Base-by-base conservation (phyloP, 2,888 invertebrate genomes). In the Noctuana brunneofusca region DNA sequence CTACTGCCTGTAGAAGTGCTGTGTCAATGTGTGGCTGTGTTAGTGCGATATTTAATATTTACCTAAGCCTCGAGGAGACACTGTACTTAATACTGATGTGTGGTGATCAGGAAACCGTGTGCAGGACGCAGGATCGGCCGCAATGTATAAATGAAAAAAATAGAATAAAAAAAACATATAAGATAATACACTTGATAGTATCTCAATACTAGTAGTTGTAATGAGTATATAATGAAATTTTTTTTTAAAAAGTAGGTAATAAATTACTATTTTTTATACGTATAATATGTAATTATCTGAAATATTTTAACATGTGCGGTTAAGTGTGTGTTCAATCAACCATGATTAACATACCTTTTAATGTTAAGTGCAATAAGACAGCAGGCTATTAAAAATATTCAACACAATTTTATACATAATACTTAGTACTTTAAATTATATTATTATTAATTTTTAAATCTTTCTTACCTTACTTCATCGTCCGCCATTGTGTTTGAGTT, bases 401-500 rank as follows among this genome's bases (percentile, higher is more conserved):
- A 8, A 27, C 3, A 27, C 27, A 27, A 27, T 8, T 27, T 1
- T 27, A 27, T n/a, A n/a, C n/a, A n/a, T n/a, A n/a, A n/a, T n/a
- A n/a, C n/a, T n/a, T n/a, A n/a, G n/a, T n/a, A n/a, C n/a, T n/a
- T n/a, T n/a, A n/a, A n/a, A n/a, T n/a, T n/a, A n/a, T n/a, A n/a
- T n/a, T n/a, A n/a, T n/a, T n/a, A n/a, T n/a, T n/a, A n/a, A 18
- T 43, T 16, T 32, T 32, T 3, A 2, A 27, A 38, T 11, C 30
- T 50, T 62, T 94, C 96, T 92, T 93, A 97, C 96, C 97, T 96
- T 94, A 97, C 97, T 93, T 97, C 97, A 94, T 97, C 97, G 94
- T 97, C 97, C 93, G 96, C 96, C 97, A 97, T 97, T 93, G 85
- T 96, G 93, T 78, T 72, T 86, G 81, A 89, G 88, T 92, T 91